Evolutionary conservation across 2,888 invertebrate genomes (phyloP).

Genomic region (Philonicus albiceps): DNA sequence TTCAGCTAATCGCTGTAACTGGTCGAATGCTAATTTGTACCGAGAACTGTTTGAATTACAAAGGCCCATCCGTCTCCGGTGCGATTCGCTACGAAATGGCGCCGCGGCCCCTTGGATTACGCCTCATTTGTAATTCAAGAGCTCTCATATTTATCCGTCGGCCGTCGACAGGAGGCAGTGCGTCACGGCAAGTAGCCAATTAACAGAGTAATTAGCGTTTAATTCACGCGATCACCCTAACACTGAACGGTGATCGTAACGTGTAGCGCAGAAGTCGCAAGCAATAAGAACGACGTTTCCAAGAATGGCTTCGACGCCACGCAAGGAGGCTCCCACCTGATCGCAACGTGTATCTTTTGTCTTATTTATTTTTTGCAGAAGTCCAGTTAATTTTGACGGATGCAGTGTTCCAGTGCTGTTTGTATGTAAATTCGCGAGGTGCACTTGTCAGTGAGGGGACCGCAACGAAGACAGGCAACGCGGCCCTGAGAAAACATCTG

Average conservation of each 20-base stretch:
- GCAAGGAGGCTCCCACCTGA: slow-evolving; percentile 22
- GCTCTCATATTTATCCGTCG: neutral
- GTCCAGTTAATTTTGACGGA: slow-evolving; percentile 5
- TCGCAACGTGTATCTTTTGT: neutral
- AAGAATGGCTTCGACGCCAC: neutral
- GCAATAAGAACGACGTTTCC: slow-evolving; percentile 23
- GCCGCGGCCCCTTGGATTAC: neutral
- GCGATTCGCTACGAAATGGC: neutral
- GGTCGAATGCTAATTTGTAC: neutral
- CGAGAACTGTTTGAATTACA: neutral
- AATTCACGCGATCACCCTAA: slow-evolving; percentile 33
- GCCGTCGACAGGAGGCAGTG: slow-evolving; percentile 12
- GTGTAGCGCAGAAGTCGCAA: neutral
- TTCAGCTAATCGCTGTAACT: neutral
- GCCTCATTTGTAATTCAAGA: slow-evolving; percentile 27
- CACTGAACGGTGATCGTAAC: neutral
- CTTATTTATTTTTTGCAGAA: slow-evolving; percentile 21
- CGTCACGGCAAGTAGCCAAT: slow-evolving; percentile 35
- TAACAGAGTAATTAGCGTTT: slow-evolving; percentile 37
- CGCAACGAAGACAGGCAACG: neutral
- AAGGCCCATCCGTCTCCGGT: neutral
- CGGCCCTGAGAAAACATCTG: neutral
- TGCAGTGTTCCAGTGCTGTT: slow-evolving; percentile 9
- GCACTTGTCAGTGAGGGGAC: neutral
- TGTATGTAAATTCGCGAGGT: slow-evolving; percentile 12